Percentiles rank a stretch among this genome's conserved stretches.
These are phyloP conservation scores for Rhabditoides inermis DNA, from an alignment of 2,888 invertebrate species.

Conservation along the genomic window DNA sequence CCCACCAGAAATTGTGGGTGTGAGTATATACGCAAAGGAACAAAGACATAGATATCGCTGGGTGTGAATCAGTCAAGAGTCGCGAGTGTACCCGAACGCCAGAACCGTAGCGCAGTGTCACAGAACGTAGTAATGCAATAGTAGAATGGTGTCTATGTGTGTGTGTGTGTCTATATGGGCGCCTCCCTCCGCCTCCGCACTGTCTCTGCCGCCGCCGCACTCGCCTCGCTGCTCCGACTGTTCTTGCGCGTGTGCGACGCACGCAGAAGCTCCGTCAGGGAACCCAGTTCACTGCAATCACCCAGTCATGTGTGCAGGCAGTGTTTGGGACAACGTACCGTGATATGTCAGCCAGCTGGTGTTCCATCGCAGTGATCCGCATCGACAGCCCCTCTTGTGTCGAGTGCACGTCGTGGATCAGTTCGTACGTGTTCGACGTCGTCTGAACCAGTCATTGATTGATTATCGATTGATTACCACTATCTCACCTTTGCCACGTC, in stretches of 20 bases:
- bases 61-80: too few relatives aligned
- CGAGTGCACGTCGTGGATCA: constrained; percentile 91
- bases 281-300: constrained; percentile 14
- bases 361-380: constrained; percentile 78
- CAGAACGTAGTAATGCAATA: too few relatives aligned
- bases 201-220: too few relatives aligned
- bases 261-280: constrained; percentile 17
- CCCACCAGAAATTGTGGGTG: too few relatives aligned
- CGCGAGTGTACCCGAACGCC: too few relatives aligned
- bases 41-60: too few relatives aligned
- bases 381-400: constrained; percentile 88
- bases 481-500: constrained; percentile 93
- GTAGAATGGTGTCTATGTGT: too few relatives aligned
- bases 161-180: too few relatives aligned
- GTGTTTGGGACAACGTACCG: background rate
- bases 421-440: constrained; percentile 92
- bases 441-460: too few relatives aligned
- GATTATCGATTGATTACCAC: constrained; percentile 21
- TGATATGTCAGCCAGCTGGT: constrained; percentile 33
- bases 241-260: background rate
- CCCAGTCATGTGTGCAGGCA: background rate
- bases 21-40: too few relatives aligned
- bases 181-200: too few relatives aligned
- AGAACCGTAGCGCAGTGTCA: too few relatives aligned
- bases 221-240: background rate